These are phyloP conservation scores for Pollenia angustigena DNA, from an alignment of 2,888 invertebrate species.

Conservation along the genomic window DNA sequence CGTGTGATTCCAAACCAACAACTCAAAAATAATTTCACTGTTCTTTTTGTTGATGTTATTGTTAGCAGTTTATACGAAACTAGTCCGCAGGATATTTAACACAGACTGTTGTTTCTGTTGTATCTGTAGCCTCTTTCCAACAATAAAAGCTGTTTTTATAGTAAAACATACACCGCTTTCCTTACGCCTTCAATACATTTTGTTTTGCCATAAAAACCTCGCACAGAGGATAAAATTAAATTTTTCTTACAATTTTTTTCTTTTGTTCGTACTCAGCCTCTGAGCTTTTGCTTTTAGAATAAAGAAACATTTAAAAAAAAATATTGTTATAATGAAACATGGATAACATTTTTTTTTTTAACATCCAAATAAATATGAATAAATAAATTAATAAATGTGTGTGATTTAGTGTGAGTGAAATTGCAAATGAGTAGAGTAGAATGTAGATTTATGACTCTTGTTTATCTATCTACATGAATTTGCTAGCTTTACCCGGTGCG, in stretches of 20 bases:
- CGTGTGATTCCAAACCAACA: neutral
- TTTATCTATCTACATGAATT: too few species aligned
- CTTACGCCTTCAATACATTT: constrained; percentile 5
- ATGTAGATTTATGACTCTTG: too few species aligned
- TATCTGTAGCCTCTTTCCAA: neutral
- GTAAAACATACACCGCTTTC: neutral
- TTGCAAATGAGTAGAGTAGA: too few species aligned
- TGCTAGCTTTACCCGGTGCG: too few species aligned
- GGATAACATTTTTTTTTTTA: too few species aligned
- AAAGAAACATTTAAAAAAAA: too few species aligned
- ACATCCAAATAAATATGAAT: too few species aligned
- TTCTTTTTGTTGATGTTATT: constrained; percentile 6
- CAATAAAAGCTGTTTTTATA: neutral
- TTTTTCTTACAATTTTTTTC: too few species aligned
- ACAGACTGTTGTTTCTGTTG: constrained; percentile 22
- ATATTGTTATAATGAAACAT: too few species aligned
- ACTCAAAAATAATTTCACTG: neutral
- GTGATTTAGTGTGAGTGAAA: too few species aligned
- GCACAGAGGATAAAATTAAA: neutral
- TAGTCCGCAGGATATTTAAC: constrained; percentile 63
- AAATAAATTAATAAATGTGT: too few species aligned
- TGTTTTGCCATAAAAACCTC: neutral
- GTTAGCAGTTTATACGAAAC: constrained; percentile 46
- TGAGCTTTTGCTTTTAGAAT: too few species aligned
- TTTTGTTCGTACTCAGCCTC: neutral